A percentile compares a stretch with the other conserved stretches of the same genome.
Evolutionary conservation across 2,888 invertebrate species (phyloP).

Genomic region (Trichacis sp.): DNA sequence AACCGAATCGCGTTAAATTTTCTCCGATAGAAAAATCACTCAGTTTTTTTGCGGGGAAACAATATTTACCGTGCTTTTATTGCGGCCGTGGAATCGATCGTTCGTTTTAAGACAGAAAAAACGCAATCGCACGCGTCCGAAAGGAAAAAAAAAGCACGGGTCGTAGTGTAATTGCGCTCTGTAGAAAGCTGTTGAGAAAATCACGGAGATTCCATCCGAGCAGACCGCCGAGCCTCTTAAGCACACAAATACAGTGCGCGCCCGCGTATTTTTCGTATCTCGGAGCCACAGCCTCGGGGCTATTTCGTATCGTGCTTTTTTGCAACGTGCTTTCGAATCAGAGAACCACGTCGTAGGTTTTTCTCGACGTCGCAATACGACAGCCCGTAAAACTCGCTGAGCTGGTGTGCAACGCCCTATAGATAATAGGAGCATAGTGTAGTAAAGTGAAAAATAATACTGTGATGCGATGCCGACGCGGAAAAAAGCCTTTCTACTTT

Average conservation of each 20-base stretch:
- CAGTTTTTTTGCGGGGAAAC: too few relatives aligned
- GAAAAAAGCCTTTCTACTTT: not conserved
- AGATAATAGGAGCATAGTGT: conserved; percentile 31
- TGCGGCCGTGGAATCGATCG: not conserved
- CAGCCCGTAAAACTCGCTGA: conserved; percentile 34
- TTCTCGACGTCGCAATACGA: conserved; percentile 38
- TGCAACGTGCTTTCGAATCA: conserved; percentile 36
- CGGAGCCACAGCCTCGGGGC: conserved; percentile 14
- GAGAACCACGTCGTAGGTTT: conserved; percentile 36
- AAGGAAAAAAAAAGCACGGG: conserved; percentile 28
- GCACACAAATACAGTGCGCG: conserved; percentile 26
- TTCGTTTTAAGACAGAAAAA: not conserved
- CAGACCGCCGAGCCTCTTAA: conserved; percentile 37
- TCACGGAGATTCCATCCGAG: conserved; percentile 35
- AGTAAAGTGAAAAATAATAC: conserved; percentile 32
- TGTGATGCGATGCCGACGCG: conserved; percentile 6
- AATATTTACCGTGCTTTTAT: not conserved
- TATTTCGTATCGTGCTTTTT: conserved; percentile 33
- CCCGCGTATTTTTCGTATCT: conserved; percentile 37
- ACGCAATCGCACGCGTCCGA: conserved; percentile 9
- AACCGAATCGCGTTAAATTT: not conserved
- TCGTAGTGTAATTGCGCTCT: conserved; percentile 16
- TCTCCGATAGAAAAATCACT: not conserved
- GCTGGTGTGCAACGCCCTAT: conserved; percentile 21
- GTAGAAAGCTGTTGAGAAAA: conserved; percentile 36